Base-by-base conservation (phyloP, 2,888 invertebrate genomes). In the Scelioninae gen. 1 region DNA sequence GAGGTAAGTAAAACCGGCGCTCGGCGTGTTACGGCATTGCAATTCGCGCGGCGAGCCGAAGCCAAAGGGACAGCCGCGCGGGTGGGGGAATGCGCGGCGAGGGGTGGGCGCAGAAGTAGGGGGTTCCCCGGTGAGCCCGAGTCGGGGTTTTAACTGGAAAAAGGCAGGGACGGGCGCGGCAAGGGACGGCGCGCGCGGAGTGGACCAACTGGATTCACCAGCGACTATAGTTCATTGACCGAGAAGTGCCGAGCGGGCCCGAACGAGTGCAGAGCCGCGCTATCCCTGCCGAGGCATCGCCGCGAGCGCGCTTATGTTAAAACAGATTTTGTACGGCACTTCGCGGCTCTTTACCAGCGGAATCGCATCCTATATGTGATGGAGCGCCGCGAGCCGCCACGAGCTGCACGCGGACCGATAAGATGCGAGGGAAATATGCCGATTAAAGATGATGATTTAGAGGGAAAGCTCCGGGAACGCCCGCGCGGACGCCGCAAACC, bases 191-290 rank as follows among this genome's bases (percentile, higher is more conserved):
- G 87, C 84, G 86, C 86, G 85, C 87, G 86, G 89, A 91, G 92
- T 91, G 91, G 92, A 92, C 92, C 92, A 91, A 92, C 92, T 92
- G 91, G 91, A 91, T 92, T 92, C 92, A 91, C 91, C 91, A 90
- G 88, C 90, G 87, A 87, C 89, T 88, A 89, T 89, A 89, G 92
- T 92, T 92, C 92, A 92, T 91, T 92, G 92, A 92, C 92, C 92
- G 91, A 90, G 87, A 91, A 90, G 88, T 88, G 86, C 89, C 88
- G 88, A 88, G 89, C 85, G 84, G 86, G 85, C 85, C 88, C 88
- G 87, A 88, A 86, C 85, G 68, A 53, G 60, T 63, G 77, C 83
- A 34, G 23, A 13, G 71, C 78, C 38, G 77, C 83, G 51, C 63
- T 65, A 38, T 69, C 81, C 71, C 65, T 43, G 63, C 65, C 74